Evolutionary conservation across 2,113 vertebrate genomes (phyloP), one percentile per base, ranked within the genome.

Genomic region (Ochotona princeps): DNA sequence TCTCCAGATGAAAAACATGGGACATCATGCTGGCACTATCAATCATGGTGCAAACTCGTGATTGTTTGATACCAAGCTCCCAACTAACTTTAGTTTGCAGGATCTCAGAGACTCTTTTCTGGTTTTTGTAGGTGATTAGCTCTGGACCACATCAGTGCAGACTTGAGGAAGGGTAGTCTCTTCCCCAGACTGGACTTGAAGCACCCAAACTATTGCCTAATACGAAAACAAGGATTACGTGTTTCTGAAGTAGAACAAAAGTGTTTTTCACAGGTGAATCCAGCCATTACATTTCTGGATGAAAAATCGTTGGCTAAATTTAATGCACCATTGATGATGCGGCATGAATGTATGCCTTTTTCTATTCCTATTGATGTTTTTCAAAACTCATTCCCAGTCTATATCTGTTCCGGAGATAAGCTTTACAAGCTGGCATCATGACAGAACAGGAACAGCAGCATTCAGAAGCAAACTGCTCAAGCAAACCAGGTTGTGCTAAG

Each of bases 11-110:
- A 97, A 83, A 80, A 92, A 93, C 74, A 83, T 30, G 80, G 89
- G 79, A 75, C 57, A 97, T 98, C 93, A 88, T 96, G 94, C 92
- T 89, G 92, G 87, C 73, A 44, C 54, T 81, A 85, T 96, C 92
- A 97, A 97, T 98, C 94, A 95, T 21, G 8, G 8, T 13, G 28
- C 7, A 63, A 23, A 30, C 60, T 65, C 0, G 1, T 49, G 91
- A 12, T 83, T 79, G 69, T 67, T 32, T 90, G 87, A 47, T 73
- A 44, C 14, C 18, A 44, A n/a, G 14, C 26, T 86, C 65, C 91
- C 30, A 49, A 38, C 21, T 25, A 87, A 76, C 82, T 54, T 72
- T 9, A 30, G n/a, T 78, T 87, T 28, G 32, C 0, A 89, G 38
- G 89, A 61, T 75, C 63, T 67, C 4, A 32, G 65, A 73, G 76